Percentiles rank a stretch among this genome's conserved stretches.
These are phyloP conservation scores for Ceratothoa steindachneri DNA, from an alignment of 2,888 invertebrate genomes.

Conservation along the genomic window DNA sequence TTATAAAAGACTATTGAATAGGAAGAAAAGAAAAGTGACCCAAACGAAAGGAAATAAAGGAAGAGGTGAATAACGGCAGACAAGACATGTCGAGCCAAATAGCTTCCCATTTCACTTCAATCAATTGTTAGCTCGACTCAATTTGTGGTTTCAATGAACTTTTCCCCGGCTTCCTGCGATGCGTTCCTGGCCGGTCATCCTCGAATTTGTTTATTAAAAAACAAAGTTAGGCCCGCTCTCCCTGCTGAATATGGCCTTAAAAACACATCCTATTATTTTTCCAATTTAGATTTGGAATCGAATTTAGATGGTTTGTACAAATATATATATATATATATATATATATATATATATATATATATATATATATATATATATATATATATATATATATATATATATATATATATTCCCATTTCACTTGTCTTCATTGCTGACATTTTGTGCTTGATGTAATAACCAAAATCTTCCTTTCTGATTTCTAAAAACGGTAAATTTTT, in stretches of 20 bases:
- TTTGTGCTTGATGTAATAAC: too few species aligned
- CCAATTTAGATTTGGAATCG: conserved; percentile 6
- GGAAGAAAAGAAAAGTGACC: background rate
- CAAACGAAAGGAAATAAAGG: background rate
- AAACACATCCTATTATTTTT: conserved; percentile 1
- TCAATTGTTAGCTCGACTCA: background rate
- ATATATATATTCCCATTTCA: background rate
- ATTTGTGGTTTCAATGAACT: background rate
- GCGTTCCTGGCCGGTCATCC: background rate
- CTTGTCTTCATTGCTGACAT: too few species aligned
- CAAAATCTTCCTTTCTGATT: too few species aligned
- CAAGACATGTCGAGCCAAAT: background rate
- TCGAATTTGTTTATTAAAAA: conserved; percentile 7
- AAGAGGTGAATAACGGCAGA: background rate
- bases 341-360: background rate
- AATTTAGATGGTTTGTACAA: background rate
- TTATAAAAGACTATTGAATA: too few species aligned
- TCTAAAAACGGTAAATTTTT: too few species aligned
- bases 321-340: conserved; percentile 4
- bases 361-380: background rate
- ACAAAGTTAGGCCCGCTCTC: background rate
- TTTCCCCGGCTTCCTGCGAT: background rate
- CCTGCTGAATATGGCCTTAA: background rate
- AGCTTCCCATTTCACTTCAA: background rate
- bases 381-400: background rate